Evolutionary conservation across 2,888 invertebrate genomes (phyloP).

Genomic region (Cheilosia vernalis): DNA sequence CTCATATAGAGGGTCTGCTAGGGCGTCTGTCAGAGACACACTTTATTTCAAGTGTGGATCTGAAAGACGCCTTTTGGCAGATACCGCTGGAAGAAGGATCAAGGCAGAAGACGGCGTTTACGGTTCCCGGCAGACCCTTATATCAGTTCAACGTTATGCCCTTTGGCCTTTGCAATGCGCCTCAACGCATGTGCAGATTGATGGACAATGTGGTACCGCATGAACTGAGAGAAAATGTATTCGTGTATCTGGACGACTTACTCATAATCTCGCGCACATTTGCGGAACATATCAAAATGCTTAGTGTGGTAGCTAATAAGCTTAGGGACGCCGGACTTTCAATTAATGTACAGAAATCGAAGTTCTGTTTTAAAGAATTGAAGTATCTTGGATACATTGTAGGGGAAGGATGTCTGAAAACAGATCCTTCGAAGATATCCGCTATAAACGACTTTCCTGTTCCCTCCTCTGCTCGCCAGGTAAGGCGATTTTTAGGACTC

Average conservation of each 20-base stretch:
- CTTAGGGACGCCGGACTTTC: not conserved
- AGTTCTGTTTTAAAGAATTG: constrained; percentile 12
- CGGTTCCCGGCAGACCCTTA: constrained; percentile 40
- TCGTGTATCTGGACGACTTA: constrained; percentile 21
- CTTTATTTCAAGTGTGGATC: constrained; percentile 12
- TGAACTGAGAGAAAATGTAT: not conserved
- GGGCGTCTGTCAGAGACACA: constrained; percentile 12
- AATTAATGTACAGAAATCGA: constrained; percentile 13
- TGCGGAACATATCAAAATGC: constrained; percentile 1
- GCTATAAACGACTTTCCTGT: not conserved
- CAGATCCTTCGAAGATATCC: not conserved
- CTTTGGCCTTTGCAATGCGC: constrained; percentile 31
- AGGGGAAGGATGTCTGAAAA: not conserved
- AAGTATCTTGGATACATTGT: constrained; percentile 24
- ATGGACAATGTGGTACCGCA: constrained; percentile 6
- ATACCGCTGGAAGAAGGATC: constrained; percentile 15
- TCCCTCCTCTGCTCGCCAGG: not conserved
- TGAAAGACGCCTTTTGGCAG: constrained; percentile 53
- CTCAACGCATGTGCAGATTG: not conserved
- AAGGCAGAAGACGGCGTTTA: constrained; percentile 44
- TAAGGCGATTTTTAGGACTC: constrained; percentile 1
- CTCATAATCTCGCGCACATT: constrained; percentile 4
- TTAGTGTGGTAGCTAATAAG: not conserved
- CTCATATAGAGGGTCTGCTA: constrained; percentile 35
- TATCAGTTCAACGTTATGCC: constrained; percentile 52